These are phyloP conservation scores for Pandemis corylana DNA, from an alignment of 2,888 invertebrate genomes.

Conservation along the genomic window DNA sequence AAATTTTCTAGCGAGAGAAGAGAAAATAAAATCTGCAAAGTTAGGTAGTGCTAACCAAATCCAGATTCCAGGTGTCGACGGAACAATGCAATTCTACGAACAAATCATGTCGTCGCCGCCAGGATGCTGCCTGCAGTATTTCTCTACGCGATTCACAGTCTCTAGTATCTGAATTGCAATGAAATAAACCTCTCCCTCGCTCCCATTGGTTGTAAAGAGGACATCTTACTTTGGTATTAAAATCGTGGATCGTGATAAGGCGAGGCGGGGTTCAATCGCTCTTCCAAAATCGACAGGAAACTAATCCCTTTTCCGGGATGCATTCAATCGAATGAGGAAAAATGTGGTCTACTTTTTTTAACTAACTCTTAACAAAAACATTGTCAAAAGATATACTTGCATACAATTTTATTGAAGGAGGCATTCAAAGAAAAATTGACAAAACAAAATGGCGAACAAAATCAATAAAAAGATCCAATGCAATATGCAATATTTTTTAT, in stretches of 20 bases:
- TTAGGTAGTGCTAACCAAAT: slow-evolving; percentile 69
- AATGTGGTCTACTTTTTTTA: neutral
- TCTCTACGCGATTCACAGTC: slow-evolving; percentile 37
- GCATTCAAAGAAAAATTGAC: no score
- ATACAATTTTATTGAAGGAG: no score
- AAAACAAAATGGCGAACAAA: neutral
- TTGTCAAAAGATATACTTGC: neutral
- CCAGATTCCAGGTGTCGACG: slow-evolving; percentile 77
- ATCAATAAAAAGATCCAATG: neutral
- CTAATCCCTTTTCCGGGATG: slow-evolving; percentile 43
- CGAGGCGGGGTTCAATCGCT: slow-evolving; percentile 3
- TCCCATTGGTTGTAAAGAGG: neutral
- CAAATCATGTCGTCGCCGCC: slow-evolving; percentile 66
- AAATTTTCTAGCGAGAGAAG: slow-evolving; percentile 22
- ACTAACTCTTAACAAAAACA: neutral
- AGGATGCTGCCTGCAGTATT: slow-evolving; percentile 44
- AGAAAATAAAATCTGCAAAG: slow-evolving; percentile 39
- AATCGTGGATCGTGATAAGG: slow-evolving; percentile 13
- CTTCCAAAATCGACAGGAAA: slow-evolving; percentile 43
- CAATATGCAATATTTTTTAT: no score
- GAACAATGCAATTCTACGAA: slow-evolving; percentile 77
- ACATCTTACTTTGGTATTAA: neutral
- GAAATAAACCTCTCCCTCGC: slow-evolving; percentile 15
- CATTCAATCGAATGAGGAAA: slow-evolving; percentile 37
- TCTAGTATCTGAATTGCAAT: neutral